Conservation (phyloP, 2,113 vertebrate species). For the Xerus inauris region DNA sequence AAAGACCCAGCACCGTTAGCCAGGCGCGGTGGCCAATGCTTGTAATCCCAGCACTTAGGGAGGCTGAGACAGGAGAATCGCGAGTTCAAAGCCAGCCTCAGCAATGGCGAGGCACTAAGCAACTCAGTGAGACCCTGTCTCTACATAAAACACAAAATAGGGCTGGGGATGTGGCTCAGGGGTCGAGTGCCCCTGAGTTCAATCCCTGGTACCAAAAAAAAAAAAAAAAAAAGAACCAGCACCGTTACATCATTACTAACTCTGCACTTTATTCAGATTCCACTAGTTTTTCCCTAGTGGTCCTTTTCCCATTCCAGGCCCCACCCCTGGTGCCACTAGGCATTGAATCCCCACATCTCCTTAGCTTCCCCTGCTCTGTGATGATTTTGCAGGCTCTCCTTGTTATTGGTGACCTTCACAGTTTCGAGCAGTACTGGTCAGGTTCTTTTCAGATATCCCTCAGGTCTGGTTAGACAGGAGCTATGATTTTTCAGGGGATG, state of each 20-base stretch:
- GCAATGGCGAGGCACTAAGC: too few relatives aligned
- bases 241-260: not conserved
- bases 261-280: not conserved
- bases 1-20: not conserved
- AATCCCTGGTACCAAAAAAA: too few relatives aligned
- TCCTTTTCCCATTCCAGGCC: not conserved
- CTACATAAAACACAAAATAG: too few relatives aligned
- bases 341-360: not conserved
- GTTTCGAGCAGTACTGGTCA: not conserved
- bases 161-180: too few relatives aligned
- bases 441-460: not conserved
- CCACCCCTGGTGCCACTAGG: not conserved
- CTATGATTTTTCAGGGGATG: not conserved
- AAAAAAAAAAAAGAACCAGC: too few relatives aligned
- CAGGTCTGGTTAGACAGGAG: too few relatives aligned
- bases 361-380: not conserved
- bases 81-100: too few relatives aligned
- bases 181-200: too few relatives aligned
- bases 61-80: too few relatives aligned
- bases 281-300: not conserved
- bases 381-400: not conserved
- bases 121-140: too few relatives aligned
- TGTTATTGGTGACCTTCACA: not conserved
- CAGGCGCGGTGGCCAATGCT: too few relatives aligned
- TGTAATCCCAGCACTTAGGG: too few relatives aligned